Evolutionary conservation across 2,113 vertebrate species (phyloP).

Genomic region (Aldabrachelys gigantea): DNA sequence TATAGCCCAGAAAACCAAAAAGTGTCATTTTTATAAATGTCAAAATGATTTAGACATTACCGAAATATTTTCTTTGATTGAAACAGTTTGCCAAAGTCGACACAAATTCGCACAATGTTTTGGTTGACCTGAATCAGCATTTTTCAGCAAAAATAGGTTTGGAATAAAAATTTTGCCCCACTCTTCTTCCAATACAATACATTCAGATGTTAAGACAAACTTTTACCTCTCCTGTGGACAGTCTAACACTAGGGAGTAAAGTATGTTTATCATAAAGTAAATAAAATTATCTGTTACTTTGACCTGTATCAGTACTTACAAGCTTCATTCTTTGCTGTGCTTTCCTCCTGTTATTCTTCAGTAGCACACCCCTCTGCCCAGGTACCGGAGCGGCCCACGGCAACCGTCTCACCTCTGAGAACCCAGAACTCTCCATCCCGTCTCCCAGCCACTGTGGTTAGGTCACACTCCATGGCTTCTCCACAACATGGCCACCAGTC

Average conservation of each 20-base stretch:
- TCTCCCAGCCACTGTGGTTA: constrained; percentile 82
- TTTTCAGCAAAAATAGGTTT: background rate
- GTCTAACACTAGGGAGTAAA: background rate
- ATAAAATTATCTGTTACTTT: background rate
- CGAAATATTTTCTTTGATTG: background rate
- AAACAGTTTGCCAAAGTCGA: background rate
- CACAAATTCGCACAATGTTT: background rate
- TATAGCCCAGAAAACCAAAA: background rate
- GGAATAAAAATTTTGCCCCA: background rate
- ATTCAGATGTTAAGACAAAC: background rate
- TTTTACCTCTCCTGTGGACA: background rate
- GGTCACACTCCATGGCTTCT: constrained; percentile 85
- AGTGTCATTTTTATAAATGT: background rate
- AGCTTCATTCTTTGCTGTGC: background rate
- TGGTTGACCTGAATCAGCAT: background rate
- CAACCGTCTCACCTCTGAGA: constrained; percentile 87
- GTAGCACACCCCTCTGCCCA: constrained; percentile 85
- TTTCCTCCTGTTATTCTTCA: background rate
- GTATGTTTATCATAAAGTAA: background rate
- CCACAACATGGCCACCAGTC: constrained; percentile 84
- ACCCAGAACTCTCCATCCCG: constrained; percentile 90
- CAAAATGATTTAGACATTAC: background rate
- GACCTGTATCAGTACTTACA: background rate
- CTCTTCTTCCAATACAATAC: background rate
- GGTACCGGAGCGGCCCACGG: constrained; percentile 86